Base-by-base conservation (phyloP, 2,797 vertebrate species). In the Fundulus diaphanus region DNA sequence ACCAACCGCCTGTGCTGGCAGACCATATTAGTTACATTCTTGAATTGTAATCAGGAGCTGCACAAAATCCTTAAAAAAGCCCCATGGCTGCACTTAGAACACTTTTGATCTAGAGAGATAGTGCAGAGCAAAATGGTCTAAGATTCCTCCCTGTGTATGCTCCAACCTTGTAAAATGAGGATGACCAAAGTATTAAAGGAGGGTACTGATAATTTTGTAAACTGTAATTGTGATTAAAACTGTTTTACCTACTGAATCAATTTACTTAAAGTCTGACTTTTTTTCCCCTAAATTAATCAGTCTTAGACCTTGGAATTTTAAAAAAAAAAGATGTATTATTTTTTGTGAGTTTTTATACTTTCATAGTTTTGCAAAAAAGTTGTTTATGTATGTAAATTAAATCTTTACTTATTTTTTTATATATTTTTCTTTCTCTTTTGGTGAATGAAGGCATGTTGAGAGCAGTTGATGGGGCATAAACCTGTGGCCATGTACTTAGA, bases 401-500 rank as follows among this genome's bases (percentile, higher is more conserved):
- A 68, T 8, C 9, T 6, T 5, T 51, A 3, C 37, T 35, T 22
- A 33, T 33, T 69, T 48, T 48, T 33, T 68, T 49, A 49, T 12
- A 29, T 56, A 68, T 35, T 48, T 70, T 44, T 31, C 7, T 16
- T 24, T 24, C 16, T 61, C 24, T 66, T 66, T 68, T 59, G 31
- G 35, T 73, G 40, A 9, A 31, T 67, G 56, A 44, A 78, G 44
- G 33, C 56, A 78, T 37, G 72, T 78, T 82, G 69, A 84, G 72
- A 70, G 72, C 68, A 76, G 76, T 78, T 77, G 85, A 87, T 59
- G 31, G 65, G 66, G 65, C 78, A 80, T 75, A 65, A 84, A 85
- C 81, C 80, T n/a, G 20, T 73, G 69, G 78, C 76, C 73, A 37
- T 82, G 68, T 76, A 84, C 69, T 77, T 86, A 78, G 85, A 85